A percentile compares a stretch with the other conserved stretches of the same genome.
Conservation (phyloP, 2,888 invertebrate genomes). For the Daptonema setosum region DNA sequence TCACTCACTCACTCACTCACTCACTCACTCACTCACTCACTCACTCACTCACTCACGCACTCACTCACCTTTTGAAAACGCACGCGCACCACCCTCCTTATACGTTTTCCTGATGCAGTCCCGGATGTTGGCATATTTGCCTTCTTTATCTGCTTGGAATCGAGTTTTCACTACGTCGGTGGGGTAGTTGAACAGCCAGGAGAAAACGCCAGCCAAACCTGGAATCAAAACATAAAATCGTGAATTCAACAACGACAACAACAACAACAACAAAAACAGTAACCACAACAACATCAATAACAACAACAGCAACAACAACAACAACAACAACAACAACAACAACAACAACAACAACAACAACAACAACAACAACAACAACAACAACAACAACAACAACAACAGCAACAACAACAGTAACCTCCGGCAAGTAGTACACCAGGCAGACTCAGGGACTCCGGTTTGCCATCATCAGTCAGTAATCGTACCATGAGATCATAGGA, state of each 20-base stretch:
- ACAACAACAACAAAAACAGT: too few relatives aligned
- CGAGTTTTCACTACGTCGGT: constrained; percentile 71
- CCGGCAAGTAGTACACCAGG: constrained; percentile 53
- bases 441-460: constrained; percentile 35
- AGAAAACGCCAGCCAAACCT: constrained; percentile 53
- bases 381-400: not conserved
- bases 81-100: constrained; percentile 43
- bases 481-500: constrained; percentile 45
- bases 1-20: too few relatives aligned
- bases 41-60: too few relatives aligned
- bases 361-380: not conserved
- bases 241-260: too few relatives aligned
- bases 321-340: not conserved
- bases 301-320: too few relatives aligned
- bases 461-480: constrained; percentile 18
- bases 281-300: too few relatives aligned
- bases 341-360: too few relatives aligned
- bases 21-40: too few relatives aligned
- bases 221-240: too few relatives aligned
- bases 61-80: constrained; percentile 42
- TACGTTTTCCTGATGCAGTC: constrained; percentile 55
- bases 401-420: too few relatives aligned
- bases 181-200: constrained; percentile 68
- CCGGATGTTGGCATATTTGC: constrained; percentile 41
- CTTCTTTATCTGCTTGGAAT: constrained; percentile 39